These are phyloP conservation scores for Protosalanx chinensis DNA, from an alignment of 2,797 vertebrate species.

Conservation along the genomic window DNA sequence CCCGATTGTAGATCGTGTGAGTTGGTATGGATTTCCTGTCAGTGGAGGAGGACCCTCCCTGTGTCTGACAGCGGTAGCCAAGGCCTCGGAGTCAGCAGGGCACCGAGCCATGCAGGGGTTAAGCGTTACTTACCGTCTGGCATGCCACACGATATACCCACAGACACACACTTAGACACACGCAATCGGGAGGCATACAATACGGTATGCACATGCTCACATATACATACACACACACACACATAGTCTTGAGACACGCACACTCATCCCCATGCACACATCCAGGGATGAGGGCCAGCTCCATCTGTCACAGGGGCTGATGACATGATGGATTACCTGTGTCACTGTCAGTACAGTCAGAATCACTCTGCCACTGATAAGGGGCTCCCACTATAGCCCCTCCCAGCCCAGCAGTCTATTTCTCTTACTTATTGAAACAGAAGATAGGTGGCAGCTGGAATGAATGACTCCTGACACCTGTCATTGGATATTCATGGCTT, in stretches of 20 bases:
- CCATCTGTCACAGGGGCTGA: slow-evolving; percentile 72
- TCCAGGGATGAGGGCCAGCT: slow-evolving; percentile 68
- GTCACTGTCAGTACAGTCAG: slow-evolving; percentile 81
- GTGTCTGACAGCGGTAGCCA: slow-evolving; percentile 70
- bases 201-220: slow-evolving; percentile 20
- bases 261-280: slow-evolving; percentile 68
- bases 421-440: slow-evolving; percentile 45
- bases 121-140: slow-evolving; percentile 77
- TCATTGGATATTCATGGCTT: slow-evolving; percentile 63
- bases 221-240: slow-evolving; percentile 15
- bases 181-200: slow-evolving; percentile 17
- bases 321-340: slow-evolving; percentile 84
- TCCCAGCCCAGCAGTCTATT: slow-evolving; percentile 59
- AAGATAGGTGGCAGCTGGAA: slow-evolving; percentile 34
- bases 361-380: slow-evolving; percentile 79
- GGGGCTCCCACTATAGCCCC: slow-evolving; percentile 64
- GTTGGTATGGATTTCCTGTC: slow-evolving; percentile 84
- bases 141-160: slow-evolving; percentile 36
- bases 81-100: slow-evolving; percentile 56
- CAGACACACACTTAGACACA: slow-evolving; percentile 25
- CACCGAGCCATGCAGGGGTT: slow-evolving; percentile 72
- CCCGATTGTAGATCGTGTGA: slow-evolving; percentile 72
- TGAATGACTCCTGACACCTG: slow-evolving; percentile 53
- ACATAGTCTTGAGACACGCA: slow-evolving; percentile 26
- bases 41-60: slow-evolving; percentile 58